Conservation (phyloP, 2,797 vertebrate species). For the Hylomyscus alleni region DNA sequence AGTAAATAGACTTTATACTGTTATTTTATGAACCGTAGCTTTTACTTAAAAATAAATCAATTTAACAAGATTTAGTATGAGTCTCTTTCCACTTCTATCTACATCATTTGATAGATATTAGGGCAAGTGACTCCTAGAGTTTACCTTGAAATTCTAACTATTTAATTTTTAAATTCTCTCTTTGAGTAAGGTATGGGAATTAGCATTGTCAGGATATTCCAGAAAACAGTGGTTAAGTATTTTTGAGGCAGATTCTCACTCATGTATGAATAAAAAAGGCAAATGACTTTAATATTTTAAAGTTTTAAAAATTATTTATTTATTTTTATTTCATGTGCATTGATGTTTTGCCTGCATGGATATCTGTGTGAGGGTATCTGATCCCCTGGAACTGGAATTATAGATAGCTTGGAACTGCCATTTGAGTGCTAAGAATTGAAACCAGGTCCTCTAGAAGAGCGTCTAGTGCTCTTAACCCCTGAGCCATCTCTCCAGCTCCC, state of each 20-base stretch:
- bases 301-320: neutral
- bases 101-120: constrained; percentile 36
- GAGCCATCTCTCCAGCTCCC: neutral
- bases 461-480: neutral
- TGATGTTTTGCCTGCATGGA: neutral
- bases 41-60: constrained; percentile 52
- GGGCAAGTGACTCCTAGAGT: neutral
- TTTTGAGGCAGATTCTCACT: constrained; percentile 4
- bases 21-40: constrained; percentile 62
- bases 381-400: neutral
- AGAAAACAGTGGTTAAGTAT: neutral
- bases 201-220: neutral
- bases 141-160: constrained; percentile 51
- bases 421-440: neutral
- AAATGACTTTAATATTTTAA: neutral
- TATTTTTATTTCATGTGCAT: neutral
- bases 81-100: neutral
- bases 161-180: neutral
- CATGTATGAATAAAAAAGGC: constrained; percentile 21
- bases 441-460: neutral
- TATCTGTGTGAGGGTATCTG: neutral
- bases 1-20: constrained; percentile 57
- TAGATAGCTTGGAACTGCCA: neutral
- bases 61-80: constrained; percentile 25
- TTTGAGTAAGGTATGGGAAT: constrained; percentile 7